Conservation (phyloP, 2,113 vertebrate genomes). For the Centropus bengalensis region DNA sequence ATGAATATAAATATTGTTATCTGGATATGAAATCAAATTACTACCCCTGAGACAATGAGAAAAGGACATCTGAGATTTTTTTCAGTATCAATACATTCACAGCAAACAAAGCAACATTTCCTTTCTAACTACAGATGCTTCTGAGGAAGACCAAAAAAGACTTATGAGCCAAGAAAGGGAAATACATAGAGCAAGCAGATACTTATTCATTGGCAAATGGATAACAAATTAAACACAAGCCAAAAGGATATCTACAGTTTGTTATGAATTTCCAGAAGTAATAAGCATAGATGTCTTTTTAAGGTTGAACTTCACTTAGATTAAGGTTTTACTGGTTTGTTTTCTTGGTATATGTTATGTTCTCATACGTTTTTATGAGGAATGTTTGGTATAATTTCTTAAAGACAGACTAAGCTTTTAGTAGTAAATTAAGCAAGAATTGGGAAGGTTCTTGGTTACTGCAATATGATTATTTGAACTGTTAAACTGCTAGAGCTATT, state of each 20-base stretch:
- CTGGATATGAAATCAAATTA: not conserved
- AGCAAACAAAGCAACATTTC: not conserved
- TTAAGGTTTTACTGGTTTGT: not conserved
- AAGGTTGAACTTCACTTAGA: not conserved
- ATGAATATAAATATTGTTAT: not conserved
- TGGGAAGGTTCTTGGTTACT: not conserved
- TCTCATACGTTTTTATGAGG: not conserved
- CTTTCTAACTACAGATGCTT: not conserved
- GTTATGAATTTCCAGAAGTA: not conserved
- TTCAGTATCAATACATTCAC: not conserved
- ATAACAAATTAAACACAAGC: not conserved
- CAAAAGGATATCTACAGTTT: not conserved
- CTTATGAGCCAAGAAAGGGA: not conserved
- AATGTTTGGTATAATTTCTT: not conserved
- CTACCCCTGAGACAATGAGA: not conserved
- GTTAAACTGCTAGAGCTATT: not conserved
- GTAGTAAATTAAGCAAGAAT: not conserved
- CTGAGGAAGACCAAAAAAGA: not conserved
- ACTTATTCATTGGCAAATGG: not conserved
- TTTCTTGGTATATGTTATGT: not conserved
- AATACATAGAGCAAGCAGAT: not conserved
- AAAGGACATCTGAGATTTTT: not conserved
- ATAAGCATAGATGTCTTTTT: not conserved
- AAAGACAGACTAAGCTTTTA: not conserved
- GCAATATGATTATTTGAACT: not conserved